phyloP scores from a whole-genome alignment of 2,888 invertebrate species.

The Caenorhabditis angaria region DNA sequence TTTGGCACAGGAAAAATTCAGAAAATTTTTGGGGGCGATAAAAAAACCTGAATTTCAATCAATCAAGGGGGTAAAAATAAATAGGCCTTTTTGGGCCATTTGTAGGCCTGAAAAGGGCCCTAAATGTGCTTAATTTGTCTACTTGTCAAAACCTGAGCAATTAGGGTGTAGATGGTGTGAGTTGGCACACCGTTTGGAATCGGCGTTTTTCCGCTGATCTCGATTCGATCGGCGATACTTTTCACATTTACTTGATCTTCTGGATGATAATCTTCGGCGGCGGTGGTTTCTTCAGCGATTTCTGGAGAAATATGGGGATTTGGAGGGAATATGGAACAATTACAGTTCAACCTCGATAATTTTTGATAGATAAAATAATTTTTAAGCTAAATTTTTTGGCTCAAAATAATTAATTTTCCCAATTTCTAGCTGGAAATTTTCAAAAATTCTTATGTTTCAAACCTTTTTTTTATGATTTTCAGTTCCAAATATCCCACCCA shows the following conservation, averaged over 20 bases:
- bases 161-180: constrained; percentile 25
- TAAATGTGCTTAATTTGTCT: neutral
- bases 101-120: neutral
- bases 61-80: too few relatives aligned
- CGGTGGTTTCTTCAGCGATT: constrained; percentile 15
- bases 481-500: neutral
- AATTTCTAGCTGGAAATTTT: neutral
- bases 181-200: constrained; percentile 13
- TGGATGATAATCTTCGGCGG: constrained; percentile 22
- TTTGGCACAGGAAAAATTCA: too few relatives aligned
- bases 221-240: constrained; percentile 23
- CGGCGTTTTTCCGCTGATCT: neutral
- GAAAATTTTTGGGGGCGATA: too few relatives aligned
- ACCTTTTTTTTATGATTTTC: neutral
- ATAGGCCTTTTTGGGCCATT: neutral
- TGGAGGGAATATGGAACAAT: too few relatives aligned
- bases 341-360: too few relatives aligned
- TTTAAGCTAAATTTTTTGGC: too few relatives aligned
- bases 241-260: constrained; percentile 28
- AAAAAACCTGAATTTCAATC: neutral
- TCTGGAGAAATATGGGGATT: neutral
- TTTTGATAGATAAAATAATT: too few relatives aligned
- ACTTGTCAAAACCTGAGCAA: constrained; percentile 9
- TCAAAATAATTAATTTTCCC: neutral
- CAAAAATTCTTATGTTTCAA: neutral